Conservation (phyloP, 2,888 invertebrate species). For the Osedax frankpressi region DNA sequence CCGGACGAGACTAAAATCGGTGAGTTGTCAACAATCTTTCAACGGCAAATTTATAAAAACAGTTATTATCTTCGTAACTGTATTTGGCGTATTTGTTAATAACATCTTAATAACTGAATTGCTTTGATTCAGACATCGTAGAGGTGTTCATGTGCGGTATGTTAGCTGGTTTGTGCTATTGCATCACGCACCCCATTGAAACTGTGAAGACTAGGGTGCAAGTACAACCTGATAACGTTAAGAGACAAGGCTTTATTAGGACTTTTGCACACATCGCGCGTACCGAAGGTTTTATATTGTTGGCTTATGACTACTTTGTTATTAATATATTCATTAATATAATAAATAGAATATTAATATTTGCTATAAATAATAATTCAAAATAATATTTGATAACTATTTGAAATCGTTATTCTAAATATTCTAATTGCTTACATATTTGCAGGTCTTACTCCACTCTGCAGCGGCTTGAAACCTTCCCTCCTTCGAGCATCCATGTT, state of each 20-base stretch:
- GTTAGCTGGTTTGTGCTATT: slow-evolving; percentile 26
- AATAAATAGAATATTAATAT: too few species aligned
- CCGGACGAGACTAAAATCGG: background rate
- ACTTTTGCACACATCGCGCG: slow-evolving; percentile 18
- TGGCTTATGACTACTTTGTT: too few species aligned
- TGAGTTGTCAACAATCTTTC: background rate
- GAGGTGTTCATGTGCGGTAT: slow-evolving; percentile 25
- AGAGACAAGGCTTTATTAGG: slow-evolving; percentile 21
- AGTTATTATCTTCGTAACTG: too few species aligned
- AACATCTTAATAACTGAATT: background rate
- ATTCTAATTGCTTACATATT: too few species aligned
- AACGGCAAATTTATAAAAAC: too few species aligned
- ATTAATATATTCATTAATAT: too few species aligned
- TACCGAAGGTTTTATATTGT: slow-evolving; percentile 25
- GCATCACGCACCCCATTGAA: slow-evolving; percentile 26
- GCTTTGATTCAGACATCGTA: background rate
- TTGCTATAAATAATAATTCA: too few species aligned
- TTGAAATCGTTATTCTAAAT: too few species aligned
- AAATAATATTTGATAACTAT: too few species aligned
- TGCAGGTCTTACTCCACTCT: slow-evolving; percentile 24
- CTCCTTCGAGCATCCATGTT: slow-evolving; percentile 25
- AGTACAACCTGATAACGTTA: slow-evolving; percentile 20
- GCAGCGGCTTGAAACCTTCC: slow-evolving; percentile 23
- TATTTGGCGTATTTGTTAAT: background rate
- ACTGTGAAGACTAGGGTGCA: slow-evolving; percentile 27